phyloP scores from a whole-genome alignment of 2,113 vertebrate genomes.

The Grallaria varia region DNA sequence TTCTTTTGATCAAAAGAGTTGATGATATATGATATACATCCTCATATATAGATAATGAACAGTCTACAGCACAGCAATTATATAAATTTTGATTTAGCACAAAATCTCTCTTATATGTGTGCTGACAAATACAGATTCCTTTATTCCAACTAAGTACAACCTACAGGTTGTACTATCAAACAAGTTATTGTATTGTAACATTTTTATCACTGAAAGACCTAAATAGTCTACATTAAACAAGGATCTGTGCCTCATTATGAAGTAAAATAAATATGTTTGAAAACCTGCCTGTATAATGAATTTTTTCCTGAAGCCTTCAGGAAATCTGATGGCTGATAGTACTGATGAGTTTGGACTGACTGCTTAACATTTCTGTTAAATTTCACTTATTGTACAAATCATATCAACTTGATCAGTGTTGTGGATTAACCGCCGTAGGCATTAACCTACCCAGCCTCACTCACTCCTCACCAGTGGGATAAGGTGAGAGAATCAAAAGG shows the following conservation, averaged over 20 bases:
- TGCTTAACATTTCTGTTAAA: background rate
- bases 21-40: background rate
- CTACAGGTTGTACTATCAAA: background rate
- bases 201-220: background rate
- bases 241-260: background rate
- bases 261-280: background rate
- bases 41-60: background rate
- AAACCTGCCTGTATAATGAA: background rate
- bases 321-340: background rate
- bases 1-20: background rate
- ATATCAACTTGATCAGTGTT: background rate
- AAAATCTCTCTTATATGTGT: background rate
- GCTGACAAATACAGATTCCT: background rate
- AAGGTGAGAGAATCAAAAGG: background rate
- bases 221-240: background rate
- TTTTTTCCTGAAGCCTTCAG: background rate
- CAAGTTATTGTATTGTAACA: background rate
- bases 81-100: background rate
- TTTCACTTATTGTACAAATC: background rate
- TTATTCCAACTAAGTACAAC: background rate
- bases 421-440: background rate
- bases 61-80: background rate
- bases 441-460: rapidly evolving
- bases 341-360: background rate
- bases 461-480: rapidly evolving